These are phyloP conservation scores for Intellagama lesueurii DNA, from an alignment of 2,797 vertebrate genomes.

Conservation along the genomic window DNA sequence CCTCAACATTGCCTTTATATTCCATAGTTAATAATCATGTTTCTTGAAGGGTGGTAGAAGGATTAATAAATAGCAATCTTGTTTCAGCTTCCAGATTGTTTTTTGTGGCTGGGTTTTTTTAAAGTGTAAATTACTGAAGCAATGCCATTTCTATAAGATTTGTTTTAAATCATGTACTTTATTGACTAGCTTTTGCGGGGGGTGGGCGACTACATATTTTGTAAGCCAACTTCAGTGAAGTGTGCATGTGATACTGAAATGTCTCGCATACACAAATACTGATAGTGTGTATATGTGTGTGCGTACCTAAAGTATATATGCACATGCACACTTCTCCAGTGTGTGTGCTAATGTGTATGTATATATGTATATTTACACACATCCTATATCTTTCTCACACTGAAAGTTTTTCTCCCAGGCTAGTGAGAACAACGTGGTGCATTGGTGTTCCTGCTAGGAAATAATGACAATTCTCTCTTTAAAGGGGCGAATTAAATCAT, in stretches of 20 bases:
- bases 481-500: constrained; percentile 77
- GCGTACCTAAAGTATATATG: constrained; percentile 53
- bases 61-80: constrained; percentile 82
- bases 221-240: constrained; percentile 77
- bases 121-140: constrained; percentile 81
- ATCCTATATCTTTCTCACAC: constrained; percentile 73
- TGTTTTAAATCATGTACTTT: constrained; percentile 81
- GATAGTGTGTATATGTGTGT: constrained; percentile 48
- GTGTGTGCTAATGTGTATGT: constrained; percentile 48
- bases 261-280: constrained; percentile 71
- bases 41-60: constrained; percentile 80
- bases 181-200: constrained; percentile 60
- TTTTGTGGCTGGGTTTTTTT: constrained; percentile 80
- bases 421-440: constrained; percentile 75
- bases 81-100: constrained; percentile 79
- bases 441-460: constrained; percentile 70
- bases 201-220: constrained; percentile 76
- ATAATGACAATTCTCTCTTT: constrained; percentile 74
- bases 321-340: constrained; percentile 54
- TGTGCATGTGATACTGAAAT: constrained; percentile 71
- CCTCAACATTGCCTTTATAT: constrained; percentile 83
- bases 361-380: constrained; percentile 73
- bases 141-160: constrained; percentile 79
- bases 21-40: constrained; percentile 79
- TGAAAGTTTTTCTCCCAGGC: constrained; percentile 60